These are phyloP conservation scores for Eumacrocentrus americanus DNA, from an alignment of 2,888 invertebrate genomes.

Conservation along the genomic window DNA sequence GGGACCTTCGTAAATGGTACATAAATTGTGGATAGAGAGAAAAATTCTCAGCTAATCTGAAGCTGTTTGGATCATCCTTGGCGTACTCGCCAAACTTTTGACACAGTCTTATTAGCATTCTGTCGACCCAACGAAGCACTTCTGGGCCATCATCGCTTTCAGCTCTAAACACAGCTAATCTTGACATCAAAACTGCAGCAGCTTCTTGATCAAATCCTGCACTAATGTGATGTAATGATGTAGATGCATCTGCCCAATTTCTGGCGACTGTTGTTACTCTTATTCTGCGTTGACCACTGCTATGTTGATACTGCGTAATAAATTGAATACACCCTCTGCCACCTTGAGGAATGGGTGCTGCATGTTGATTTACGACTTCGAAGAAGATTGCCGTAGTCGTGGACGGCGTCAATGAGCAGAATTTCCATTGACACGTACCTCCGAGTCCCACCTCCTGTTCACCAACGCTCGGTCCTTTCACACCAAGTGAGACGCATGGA, in stretches of 20 bases:
- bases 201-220: constrained; percentile 99
- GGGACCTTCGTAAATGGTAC: constrained; percentile 97
- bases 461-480: constrained; percentile 90
- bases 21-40: constrained; percentile 99
- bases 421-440: constrained; percentile 97
- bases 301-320: constrained; percentile 98
- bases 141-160: constrained; percentile 96
- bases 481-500: constrained; percentile 91
- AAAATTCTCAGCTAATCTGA: constrained; percentile 95
- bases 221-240: constrained; percentile 87
- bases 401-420: constrained; percentile 92
- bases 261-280: constrained; percentile 97
- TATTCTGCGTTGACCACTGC: constrained; percentile 92
- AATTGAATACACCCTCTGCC: constrained; percentile 97
- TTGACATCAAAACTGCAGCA: constrained; percentile 95
- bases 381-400: constrained; percentile 94
- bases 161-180: constrained; percentile 94
- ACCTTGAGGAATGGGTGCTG: constrained; percentile 93
- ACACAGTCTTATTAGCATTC: constrained; percentile 97
- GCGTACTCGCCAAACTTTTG: constrained; percentile 99
- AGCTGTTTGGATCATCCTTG: constrained; percentile 96
- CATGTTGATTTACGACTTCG: constrained; percentile 95
- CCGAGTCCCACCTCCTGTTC: constrained; percentile 98
- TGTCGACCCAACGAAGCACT: constrained; percentile 97
- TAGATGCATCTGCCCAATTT: constrained; percentile 96